Evolutionary conservation across 2,888 invertebrate genomes (phyloP).

Genomic region (Hirtodrosophila duncani): DNA sequence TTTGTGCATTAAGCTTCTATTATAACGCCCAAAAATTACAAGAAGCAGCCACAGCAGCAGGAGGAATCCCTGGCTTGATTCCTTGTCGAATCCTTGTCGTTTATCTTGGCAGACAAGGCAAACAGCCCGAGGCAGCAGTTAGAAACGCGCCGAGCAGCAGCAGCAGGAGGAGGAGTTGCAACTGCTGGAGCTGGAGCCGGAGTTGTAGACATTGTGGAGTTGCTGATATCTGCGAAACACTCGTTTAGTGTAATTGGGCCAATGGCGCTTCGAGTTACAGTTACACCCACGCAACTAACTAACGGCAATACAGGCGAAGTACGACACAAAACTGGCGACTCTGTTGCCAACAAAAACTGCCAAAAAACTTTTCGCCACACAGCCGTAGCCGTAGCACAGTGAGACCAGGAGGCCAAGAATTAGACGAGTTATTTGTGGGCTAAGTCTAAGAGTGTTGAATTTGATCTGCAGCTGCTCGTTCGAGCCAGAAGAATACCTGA

Average conservation of each 20-base stretch:
- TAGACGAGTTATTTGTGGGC: too few species aligned
- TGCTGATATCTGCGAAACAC: constrained; percentile 59
- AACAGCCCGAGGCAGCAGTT: constrained; percentile 26
- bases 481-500: too few species aligned
- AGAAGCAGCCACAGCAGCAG: constrained; percentile 35
- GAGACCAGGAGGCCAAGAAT: too few species aligned
- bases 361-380: constrained; percentile 48
- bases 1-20: constrained; percentile 67
- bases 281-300: constrained; percentile 57
- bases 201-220: too few species aligned
- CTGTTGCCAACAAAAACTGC: constrained; percentile 59
- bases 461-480: too few species aligned
- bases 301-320: constrained; percentile 46
- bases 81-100: constrained; percentile 61
- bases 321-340: neutral
- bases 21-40: constrained; percentile 60
- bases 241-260: constrained; percentile 71
- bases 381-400: too few species aligned
- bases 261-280: constrained; percentile 60
- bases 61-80: constrained; percentile 24
- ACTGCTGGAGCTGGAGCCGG: constrained; percentile 6
- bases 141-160: constrained; percentile 18
- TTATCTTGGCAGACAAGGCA: constrained; percentile 58
- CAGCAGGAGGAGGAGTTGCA: neutral
- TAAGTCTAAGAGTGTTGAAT: too few species aligned